Base-by-base conservation (phyloP, 2,888 invertebrate species). In the Napeogenes sylphis region DNA sequence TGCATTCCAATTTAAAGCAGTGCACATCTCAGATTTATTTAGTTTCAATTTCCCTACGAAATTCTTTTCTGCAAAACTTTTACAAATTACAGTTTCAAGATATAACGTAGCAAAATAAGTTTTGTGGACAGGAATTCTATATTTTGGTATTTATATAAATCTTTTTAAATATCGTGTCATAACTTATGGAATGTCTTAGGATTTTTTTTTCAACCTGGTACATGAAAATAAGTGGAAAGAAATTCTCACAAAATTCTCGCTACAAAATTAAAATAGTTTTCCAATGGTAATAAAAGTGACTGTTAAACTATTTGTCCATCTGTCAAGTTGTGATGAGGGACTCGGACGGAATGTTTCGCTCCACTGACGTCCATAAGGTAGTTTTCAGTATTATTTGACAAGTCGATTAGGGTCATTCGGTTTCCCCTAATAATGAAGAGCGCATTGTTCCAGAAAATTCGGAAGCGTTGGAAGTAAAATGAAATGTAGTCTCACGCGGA, bases 361-460 rank as follows among this genome's bases (percentile, higher is more conserved):
- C 32, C 56, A 12, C 51, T 53, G 63, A 63, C 32, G 63, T 47
- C 61, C 47, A 61, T 38, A 47, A 42, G 56, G 55, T 59, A 55
- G 42, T 56, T 56, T 55, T 51, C 53, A 54, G 56, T 61, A 62
- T 66, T 64, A 68, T 68, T 64, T 68, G 68, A 68, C 68, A 68
- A 66, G 64, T 66, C 64, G 68, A 68, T 68, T 68, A 66, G 68
- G 68, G 64, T 66, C 66, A 55, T 59, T 61, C 63, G 61, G 58
- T 67, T 61, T 62, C 56, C 46, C 55, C 56, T 55, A 58, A 61
- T 62, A 56, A 64, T 62, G 61, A 51, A 30, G 30, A 30, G 59
- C 58, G 62, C 56, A 56, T 56, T 54, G 56, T 56, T 51, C 51
- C 51, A 51, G 30, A 30, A 51, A 51, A 51, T 51, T 51, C 51